Evolutionary conservation across 2,797 vertebrate species (phyloP).

Genomic region (Nannoperca obscura): DNA sequence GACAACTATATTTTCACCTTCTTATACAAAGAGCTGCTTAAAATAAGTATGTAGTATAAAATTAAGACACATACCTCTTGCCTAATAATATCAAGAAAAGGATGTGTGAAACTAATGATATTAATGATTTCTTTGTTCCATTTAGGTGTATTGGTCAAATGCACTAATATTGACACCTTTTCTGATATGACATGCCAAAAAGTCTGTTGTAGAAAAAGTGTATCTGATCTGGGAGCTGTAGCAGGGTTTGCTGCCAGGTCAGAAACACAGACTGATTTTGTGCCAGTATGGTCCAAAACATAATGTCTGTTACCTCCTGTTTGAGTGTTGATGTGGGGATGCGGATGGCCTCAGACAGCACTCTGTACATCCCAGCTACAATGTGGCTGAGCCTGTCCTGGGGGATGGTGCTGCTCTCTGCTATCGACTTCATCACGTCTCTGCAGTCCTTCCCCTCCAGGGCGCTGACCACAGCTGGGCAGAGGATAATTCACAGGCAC

Average conservation of each 20-base stretch:
- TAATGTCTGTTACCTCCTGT: constrained; percentile 83
- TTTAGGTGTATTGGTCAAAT: background rate
- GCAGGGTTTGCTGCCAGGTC: too few relatives aligned
- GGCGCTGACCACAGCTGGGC: constrained; percentile 86
- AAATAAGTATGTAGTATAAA: too few relatives aligned
- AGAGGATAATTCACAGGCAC: constrained; percentile 14
- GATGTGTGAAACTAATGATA: too few relatives aligned
- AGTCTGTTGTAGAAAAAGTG: background rate
- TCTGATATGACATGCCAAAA: too few relatives aligned
- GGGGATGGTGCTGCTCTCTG: constrained; percentile 80
- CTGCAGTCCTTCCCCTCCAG: constrained; percentile 88
- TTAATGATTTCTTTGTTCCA: too few relatives aligned
- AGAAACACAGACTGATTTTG: background rate
- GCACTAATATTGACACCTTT: background rate
- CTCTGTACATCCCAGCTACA: constrained; percentile 86
- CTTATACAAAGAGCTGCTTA: too few relatives aligned
- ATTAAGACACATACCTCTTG: too few relatives aligned
- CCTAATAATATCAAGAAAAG: too few relatives aligned
- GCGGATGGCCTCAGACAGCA: constrained; percentile 88
- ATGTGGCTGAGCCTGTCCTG: constrained; percentile 87
- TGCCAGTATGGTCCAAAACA: background rate
- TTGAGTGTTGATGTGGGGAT: constrained; percentile 86
- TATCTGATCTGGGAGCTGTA: too few relatives aligned
- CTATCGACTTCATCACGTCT: constrained; percentile 81
- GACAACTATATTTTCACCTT: too few relatives aligned